These are phyloP conservation scores for Pachypanchax playfairii DNA, from an alignment of 2,113 vertebrate genomes.

Conservation along the genomic window DNA sequence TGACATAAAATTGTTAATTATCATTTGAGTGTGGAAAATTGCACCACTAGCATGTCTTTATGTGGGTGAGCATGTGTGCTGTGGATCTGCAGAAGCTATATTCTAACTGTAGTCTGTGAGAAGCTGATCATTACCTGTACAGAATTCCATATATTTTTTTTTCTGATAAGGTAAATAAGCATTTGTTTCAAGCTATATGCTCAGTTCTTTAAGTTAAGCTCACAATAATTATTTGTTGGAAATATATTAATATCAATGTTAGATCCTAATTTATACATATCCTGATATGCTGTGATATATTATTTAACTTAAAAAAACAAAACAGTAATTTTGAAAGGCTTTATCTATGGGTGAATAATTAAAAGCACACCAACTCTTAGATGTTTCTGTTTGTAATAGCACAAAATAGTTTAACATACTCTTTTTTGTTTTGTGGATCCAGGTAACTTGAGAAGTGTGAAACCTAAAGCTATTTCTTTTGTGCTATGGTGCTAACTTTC, in stretches of 20 bases:
- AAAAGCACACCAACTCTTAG: too few relatives aligned
- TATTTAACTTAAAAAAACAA: too few relatives aligned
- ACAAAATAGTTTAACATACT: too few relatives aligned
- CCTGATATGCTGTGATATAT: too few relatives aligned
- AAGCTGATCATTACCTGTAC: constrained; percentile 17
- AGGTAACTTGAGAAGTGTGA: too few relatives aligned
- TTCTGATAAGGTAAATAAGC: background rate
- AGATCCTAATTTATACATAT: too few relatives aligned
- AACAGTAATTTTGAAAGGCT: too few relatives aligned
- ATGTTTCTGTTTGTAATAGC: too few relatives aligned
- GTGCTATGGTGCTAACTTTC: too few relatives aligned
- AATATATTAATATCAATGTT: background rate
- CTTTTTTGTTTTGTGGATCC: too few relatives aligned
- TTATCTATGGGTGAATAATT: too few relatives aligned
- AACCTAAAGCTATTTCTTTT: too few relatives aligned
- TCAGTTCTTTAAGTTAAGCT: background rate
- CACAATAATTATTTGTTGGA: background rate
- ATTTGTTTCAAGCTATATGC: background rate
- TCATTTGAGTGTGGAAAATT: constrained; percentile 45
- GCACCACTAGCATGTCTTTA: constrained; percentile 7
- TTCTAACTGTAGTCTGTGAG: constrained; percentile 7
- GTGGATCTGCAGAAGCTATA: constrained; percentile 18
- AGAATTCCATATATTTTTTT: background rate
- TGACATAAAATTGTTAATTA: constrained; percentile 58
- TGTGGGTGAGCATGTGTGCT: constrained; percentile 12